Percentiles rank a stretch among this genome's conserved stretches.
These are phyloP conservation scores for Melanaphis sacchari DNA, from an alignment of 1,140 invertebrate genomes.

Conservation along the genomic window DNA sequence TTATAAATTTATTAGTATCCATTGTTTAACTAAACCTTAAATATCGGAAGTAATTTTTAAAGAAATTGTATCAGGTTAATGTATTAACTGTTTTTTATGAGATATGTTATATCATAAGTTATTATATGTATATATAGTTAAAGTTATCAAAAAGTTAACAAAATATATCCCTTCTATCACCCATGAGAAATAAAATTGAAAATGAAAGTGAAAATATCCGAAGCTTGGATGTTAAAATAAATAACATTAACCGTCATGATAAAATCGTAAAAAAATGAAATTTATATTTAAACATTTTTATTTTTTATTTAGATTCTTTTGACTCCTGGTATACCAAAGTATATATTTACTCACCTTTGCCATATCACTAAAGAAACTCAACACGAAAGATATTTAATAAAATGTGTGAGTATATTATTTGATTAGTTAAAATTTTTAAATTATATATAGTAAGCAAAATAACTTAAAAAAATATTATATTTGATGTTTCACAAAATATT, in stretches of 20 bases:
- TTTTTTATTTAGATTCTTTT: neutral
- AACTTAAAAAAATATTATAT: no score
- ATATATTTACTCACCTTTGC: conserved; percentile 4
- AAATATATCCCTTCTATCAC: neutral
- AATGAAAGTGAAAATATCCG: neutral
- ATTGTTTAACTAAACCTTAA: neutral
- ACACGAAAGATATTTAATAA: neutral
- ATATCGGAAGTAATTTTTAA: neutral
- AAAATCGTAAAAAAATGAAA: neutral
- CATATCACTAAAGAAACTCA: neutral
- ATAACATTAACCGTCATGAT: neutral
- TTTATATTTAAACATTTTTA: neutral
- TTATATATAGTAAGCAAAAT: neutral
- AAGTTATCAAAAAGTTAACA: neutral
- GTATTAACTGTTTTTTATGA: neutral
- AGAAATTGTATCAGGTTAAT: neutral
- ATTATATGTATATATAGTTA: neutral
- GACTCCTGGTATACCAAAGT: conserved; percentile 4
- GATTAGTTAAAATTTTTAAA: neutral
- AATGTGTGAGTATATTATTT: conserved; percentile 22
- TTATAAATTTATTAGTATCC: neutral
- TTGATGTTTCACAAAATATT: no score
- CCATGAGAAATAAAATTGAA: neutral
- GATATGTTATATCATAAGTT: neutral
- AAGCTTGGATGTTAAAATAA: neutral